phyloP scores from a whole-genome alignment of 2,113 vertebrate species.

The Pan troglodytes region DNA sequence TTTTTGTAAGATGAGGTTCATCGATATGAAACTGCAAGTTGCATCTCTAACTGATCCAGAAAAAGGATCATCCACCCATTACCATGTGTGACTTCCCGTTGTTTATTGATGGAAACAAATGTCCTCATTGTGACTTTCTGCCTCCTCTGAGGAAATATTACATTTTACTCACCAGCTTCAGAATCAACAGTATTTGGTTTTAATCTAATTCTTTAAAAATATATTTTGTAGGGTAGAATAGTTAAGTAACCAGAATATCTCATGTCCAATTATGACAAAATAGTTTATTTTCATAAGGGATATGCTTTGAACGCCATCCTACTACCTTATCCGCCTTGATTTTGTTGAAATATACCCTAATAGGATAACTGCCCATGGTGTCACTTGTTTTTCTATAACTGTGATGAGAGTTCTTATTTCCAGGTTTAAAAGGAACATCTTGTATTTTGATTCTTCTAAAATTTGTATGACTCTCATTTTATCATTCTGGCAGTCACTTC shows the following conservation, averaged over 20 bases:
- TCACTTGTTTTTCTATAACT: neutral
- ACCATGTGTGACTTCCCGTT: neutral
- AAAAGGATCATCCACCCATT: neutral
- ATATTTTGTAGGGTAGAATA: too few relatives aligned
- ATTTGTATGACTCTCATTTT: constrained; percentile 8
- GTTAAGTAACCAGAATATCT: neutral
- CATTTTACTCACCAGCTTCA: constrained; percentile 1
- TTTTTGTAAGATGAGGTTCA: constrained; percentile 57
- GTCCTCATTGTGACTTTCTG: neutral
- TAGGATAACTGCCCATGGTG: neutral
- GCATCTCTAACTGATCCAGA: neutral
- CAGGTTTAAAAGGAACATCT: neutral
- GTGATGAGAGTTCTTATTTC: neutral
- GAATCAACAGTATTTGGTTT: constrained; percentile 33
- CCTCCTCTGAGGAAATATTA: neutral
- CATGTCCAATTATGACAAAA: neutral
- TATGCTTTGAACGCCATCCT: neutral
- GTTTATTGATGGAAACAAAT: neutral
- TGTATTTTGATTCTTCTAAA: neutral
- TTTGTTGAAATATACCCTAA: constrained; percentile 4
- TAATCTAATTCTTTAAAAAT: neutral
- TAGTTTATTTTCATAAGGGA: neutral
- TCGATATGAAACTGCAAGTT: neutral
- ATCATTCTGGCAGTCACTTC: neutral
- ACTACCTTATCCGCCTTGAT: neutral